Percentiles rank a stretch among this genome's conserved stretches.
These are phyloP conservation scores for Drosophila busckii DNA, from an alignment of 1,140 invertebrate genomes.

Conservation along the genomic window DNA sequence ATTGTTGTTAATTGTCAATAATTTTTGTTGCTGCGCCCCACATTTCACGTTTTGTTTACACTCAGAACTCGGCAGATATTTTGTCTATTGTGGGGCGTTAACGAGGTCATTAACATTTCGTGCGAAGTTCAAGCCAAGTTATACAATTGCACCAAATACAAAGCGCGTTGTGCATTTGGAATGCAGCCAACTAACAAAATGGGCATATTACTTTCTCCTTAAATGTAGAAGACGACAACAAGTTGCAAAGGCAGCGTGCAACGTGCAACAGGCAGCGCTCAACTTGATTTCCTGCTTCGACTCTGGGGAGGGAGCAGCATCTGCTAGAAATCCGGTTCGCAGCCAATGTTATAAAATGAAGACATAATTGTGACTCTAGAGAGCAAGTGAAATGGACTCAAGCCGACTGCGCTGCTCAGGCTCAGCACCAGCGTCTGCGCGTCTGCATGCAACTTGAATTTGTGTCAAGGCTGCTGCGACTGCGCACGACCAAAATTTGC, in stretches of 20 bases:
- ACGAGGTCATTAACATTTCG: slow-evolving; percentile 65
- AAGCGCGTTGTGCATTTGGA: slow-evolving; percentile 31
- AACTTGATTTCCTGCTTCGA: slow-evolving; percentile 62
- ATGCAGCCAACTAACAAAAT: slow-evolving; percentile 62
- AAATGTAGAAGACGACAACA: slow-evolving; percentile 67
- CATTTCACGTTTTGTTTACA: slow-evolving; percentile 37
- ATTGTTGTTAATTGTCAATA: slow-evolving; percentile 52
- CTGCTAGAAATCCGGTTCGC: slow-evolving; percentile 62
- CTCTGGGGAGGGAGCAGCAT: slow-evolving; percentile 40
- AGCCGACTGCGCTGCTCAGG: too few species aligned
- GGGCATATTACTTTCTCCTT: slow-evolving; percentile 63
- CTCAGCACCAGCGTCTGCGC: slow-evolving; percentile 11
- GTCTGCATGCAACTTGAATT: slow-evolving; percentile 41
- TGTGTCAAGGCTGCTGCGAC: slow-evolving; percentile 61
- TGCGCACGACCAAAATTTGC: slow-evolving; percentile 42
- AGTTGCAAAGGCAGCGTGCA: slow-evolving; percentile 14
- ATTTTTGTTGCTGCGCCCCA: slow-evolving; percentile 35
- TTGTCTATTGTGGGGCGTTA: slow-evolving; percentile 21
- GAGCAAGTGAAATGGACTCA: slow-evolving; percentile 18
- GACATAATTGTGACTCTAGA: slow-evolving; percentile 44
- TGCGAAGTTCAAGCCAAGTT: slow-evolving; percentile 57
- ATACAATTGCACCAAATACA: slow-evolving; percentile 43
- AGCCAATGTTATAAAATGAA: slow-evolving; percentile 55
- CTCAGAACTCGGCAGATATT: slow-evolving; percentile 12
- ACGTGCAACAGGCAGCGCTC: too few species aligned